phyloP scores from a whole-genome alignment of 2,797 vertebrate genomes.

The Nyctalus aviator region DNA sequence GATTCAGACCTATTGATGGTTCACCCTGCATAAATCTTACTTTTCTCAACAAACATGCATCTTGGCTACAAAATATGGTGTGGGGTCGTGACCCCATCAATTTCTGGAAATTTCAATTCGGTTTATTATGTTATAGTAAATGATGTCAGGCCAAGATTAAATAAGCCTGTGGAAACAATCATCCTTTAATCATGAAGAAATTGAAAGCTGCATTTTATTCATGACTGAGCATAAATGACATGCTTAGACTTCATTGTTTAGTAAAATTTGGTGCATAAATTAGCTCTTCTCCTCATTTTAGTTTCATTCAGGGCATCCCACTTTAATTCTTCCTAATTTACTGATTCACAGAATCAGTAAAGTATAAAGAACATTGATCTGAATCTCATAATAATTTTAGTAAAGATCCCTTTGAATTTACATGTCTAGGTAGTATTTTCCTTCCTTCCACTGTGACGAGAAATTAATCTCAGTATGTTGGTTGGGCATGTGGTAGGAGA shows the following conservation, averaged over 20 bases:
- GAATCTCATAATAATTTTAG: conserved; percentile 41
- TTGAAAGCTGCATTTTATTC: conserved; percentile 63
- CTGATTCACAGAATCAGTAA: conserved; percentile 15
- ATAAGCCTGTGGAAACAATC: conserved; percentile 55
- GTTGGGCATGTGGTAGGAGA: not conserved
- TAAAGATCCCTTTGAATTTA: conserved; percentile 1
- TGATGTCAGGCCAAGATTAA: conserved; percentile 71
- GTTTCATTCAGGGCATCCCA: conserved; percentile 16
- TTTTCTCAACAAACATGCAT: conserved; percentile 51
- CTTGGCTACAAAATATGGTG: conserved; percentile 41
- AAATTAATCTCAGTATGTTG: conserved; percentile 2
- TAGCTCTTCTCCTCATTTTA: conserved; percentile 43
- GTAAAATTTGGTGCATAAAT: conserved; percentile 64
- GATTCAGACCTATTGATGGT: not conserved
- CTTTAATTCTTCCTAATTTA: conserved; percentile 56
- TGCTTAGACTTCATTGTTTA: conserved; percentile 64
- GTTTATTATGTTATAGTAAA: conserved; percentile 69
- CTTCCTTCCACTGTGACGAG: not conserved
- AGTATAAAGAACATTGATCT: conserved; percentile 54
- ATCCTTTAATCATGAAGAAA: conserved; percentile 52
- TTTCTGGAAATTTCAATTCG: conserved; percentile 65
- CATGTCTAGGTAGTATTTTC: not conserved
- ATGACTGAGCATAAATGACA: conserved; percentile 62
- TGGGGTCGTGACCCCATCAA: conserved; percentile 54
- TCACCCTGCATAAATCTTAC: not conserved